Evolutionary conservation across 2,797 vertebrate genomes (phyloP), one percentile per base, ranked within the genome.

Genomic region (Gymnocypris eckloni): DNA sequence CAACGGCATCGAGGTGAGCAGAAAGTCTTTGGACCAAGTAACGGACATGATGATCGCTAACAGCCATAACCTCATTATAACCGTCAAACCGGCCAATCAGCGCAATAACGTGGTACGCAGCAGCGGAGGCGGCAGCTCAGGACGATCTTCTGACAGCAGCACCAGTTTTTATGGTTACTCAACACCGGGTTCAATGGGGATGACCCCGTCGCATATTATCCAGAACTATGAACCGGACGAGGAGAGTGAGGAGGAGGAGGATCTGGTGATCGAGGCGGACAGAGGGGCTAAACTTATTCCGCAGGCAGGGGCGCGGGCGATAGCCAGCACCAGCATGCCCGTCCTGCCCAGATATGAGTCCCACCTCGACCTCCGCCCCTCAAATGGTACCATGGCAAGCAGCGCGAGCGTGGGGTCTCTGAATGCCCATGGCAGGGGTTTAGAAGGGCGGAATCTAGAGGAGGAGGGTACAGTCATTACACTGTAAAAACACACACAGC

Each of bases 41-140:
- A 99, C 98, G 0, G 98, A 99, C 93, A 99, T 99, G 98, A 99
- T 99, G 98, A 98, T 99, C 12, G 98, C 98, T 0, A 99, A 99
- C 94, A 99, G 98, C 92, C 97, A 98, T 92, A 99, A 99, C 94
- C 97, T 99, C 90, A 99, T 99, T 90, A 95, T 99, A 89, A 99
- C 98, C 0, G 98, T 99, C 73, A 96, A 98, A 78, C 98, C 98
- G 0, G 98, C 98, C 70, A 99, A 99, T 93, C 98, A 99, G 95
- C 95, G 98, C 89, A 99, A 99, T 90, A 99, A 99, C 1, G 91
- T 99, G 0, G 96, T 99, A 0, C 96, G 98, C 22, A 92, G 96
- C 81, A 86, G 86, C 0, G 90, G 87, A 1, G 97, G 96, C 37
- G 97, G 97, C 56, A 99, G 98, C 93, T 99, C 98, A 0, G 95